Conservation (phyloP, 1,140 invertebrate species). For the Harlomillsia oculata region DNA sequence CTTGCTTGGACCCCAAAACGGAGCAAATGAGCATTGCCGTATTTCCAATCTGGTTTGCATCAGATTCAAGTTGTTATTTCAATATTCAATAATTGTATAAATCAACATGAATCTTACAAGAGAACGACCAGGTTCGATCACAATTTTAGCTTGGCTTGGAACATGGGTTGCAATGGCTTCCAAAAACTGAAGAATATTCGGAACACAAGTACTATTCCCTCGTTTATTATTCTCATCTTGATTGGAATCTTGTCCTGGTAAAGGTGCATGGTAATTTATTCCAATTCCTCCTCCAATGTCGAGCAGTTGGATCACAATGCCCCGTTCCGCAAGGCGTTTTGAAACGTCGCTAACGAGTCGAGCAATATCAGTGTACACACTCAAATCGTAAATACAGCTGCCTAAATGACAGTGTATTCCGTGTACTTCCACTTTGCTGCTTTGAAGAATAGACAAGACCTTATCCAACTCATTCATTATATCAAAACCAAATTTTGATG, state of each 20-base stretch:
- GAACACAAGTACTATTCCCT: constrained; percentile 21
- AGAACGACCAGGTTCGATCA: constrained; percentile 43
- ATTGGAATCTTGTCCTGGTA: constrained; percentile 4
- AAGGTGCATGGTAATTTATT: constrained; percentile 37
- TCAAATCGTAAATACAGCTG: constrained; percentile 36
- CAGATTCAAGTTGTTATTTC: too few species aligned
- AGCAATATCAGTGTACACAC: constrained; percentile 37
- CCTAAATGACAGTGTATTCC: constrained; percentile 43
- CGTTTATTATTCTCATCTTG: background rate
- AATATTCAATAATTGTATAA: background rate
- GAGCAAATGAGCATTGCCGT: constrained; percentile 41
- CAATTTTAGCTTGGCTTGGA: constrained; percentile 36
- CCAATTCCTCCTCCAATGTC: constrained; percentile 44
- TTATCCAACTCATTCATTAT: constrained; percentile 4
- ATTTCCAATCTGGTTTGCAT: constrained; percentile 42
- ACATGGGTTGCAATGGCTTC: constrained; percentile 25
- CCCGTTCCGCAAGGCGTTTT: constrained; percentile 28
- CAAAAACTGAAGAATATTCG: constrained; percentile 29
- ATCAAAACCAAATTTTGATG: constrained; percentile 27
- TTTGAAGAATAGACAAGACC: constrained; percentile 5
- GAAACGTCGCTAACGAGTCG: constrained; percentile 24
- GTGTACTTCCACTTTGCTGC: constrained; percentile 34
- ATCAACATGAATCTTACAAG: constrained; percentile 9
- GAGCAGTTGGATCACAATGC: constrained; percentile 29
- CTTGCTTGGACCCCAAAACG: constrained; percentile 36